Percentiles rank a stretch among this genome's conserved stretches.
Evolutionary conservation across 1,140 invertebrate species (phyloP).

Genomic region (Physella acuta): DNA sequence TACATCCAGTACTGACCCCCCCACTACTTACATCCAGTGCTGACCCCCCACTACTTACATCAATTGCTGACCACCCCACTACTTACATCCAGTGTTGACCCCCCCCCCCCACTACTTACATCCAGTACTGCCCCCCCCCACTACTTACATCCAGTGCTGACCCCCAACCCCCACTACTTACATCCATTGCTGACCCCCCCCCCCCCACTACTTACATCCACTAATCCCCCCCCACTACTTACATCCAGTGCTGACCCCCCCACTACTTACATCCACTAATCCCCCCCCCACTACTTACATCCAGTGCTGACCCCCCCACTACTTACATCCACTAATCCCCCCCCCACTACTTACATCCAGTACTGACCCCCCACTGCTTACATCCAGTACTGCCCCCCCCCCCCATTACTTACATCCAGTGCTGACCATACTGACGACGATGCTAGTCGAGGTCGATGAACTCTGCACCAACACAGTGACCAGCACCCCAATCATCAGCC

Average conservation of each 20-base stretch:
- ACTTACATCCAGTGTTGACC: no score
- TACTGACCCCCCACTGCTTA: neutral
- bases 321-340: neutral
- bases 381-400: no score
- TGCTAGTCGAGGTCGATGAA: constrained; percentile 67
- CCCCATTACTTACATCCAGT: constrained; percentile 59
- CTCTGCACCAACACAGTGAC: constrained; percentile 68
- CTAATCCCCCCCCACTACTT: neutral
- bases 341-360: no score
- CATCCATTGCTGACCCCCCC: no score
- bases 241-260: neutral
- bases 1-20: neutral
- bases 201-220: neutral
- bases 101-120: neutral
- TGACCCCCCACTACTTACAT: neutral
- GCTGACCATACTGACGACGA: constrained; percentile 68
- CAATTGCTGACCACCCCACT: neutral
- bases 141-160: no score
- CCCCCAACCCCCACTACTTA: no score
- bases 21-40: neutral
- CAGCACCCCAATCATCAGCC: constrained; percentile 67
- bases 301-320: neutral
- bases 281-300: neutral
- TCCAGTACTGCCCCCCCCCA: neutral
- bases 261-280: neutral